Conservation (phyloP, 2,113 vertebrate species). For the Microtus montanus region DNA sequence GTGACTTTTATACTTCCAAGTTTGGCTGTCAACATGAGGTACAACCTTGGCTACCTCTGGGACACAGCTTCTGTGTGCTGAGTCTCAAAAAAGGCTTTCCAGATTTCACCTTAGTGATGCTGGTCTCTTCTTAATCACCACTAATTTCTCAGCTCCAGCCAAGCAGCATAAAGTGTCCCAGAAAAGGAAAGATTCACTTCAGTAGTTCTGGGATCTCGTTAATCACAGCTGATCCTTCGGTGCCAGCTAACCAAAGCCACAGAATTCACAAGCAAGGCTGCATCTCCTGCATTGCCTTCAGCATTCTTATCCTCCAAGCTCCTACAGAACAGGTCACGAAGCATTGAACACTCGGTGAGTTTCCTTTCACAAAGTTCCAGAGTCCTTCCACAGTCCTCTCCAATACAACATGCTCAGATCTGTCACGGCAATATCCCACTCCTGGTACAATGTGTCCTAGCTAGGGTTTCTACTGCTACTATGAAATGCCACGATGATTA, state of each 20-base stretch:
- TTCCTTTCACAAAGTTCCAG: background rate
- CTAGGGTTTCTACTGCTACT: too few relatives aligned
- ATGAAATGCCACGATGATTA: background rate
- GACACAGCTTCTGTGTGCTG: background rate
- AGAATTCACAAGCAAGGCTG: too few relatives aligned
- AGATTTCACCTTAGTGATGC: background rate
- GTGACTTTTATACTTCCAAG: background rate
- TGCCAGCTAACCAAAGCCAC: background rate
- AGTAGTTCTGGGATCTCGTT: background rate
- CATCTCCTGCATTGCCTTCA: background rate
- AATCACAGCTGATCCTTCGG: background rate
- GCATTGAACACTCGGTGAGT: too few relatives aligned
- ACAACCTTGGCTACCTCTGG: background rate
- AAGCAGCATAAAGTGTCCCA: background rate
- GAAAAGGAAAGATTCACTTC: background rate
- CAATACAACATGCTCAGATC: background rate
- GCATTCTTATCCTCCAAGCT: background rate
- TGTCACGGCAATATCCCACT: background rate
- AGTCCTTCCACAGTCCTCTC: background rate
- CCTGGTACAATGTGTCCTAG: background rate
- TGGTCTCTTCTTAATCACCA: background rate
- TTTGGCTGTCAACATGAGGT: background rate
- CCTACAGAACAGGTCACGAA: background rate
- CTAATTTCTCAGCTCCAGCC: background rate
- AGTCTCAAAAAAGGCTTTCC: background rate